Percentiles rank a stretch among this genome's conserved stretches.
These are phyloP conservation scores for Agapetus fuscipes DNA, from an alignment of 2,888 invertebrate species.

Conservation along the genomic window DNA sequence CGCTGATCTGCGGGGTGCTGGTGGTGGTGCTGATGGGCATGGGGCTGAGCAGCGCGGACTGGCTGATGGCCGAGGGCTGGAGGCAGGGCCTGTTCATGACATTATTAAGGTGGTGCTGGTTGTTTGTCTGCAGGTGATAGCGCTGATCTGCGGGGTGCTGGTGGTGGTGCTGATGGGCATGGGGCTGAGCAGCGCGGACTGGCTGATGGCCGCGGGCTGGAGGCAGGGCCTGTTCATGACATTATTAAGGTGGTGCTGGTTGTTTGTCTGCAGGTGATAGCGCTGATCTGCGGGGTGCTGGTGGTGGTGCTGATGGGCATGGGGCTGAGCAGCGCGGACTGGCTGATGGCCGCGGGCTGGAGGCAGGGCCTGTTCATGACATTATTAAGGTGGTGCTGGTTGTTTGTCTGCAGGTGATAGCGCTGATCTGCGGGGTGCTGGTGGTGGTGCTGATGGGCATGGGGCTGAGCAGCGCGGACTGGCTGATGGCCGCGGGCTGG, in stretches of 20 bases:
- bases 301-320: conserved; percentile 87
- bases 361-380: conserved; percentile 90
- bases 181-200: conserved; percentile 88
- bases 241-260: no score
- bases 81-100: conserved; percentile 90
- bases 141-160: conserved; percentile 89
- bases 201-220: conserved; percentile 90
- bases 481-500: conserved; percentile 90
- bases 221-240: conserved; percentile 90
- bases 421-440: conserved; percentile 89
- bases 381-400: no score
- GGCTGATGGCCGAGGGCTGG: conserved; percentile 90
- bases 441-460: conserved; percentile 87
- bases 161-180: conserved; percentile 87
- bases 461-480: conserved; percentile 88
- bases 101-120: no score
- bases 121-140: conserved; percentile 76
- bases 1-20: conserved; percentile 89
- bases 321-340: conserved; percentile 88
- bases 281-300: conserved; percentile 89
- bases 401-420: conserved; percentile 76
- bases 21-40: conserved; percentile 87
- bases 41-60: conserved; percentile 88
- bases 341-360: conserved; percentile 90
- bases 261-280: conserved; percentile 76